phyloP scores from a whole-genome alignment of 2,113 vertebrate species.

The Otus sunia region DNA sequence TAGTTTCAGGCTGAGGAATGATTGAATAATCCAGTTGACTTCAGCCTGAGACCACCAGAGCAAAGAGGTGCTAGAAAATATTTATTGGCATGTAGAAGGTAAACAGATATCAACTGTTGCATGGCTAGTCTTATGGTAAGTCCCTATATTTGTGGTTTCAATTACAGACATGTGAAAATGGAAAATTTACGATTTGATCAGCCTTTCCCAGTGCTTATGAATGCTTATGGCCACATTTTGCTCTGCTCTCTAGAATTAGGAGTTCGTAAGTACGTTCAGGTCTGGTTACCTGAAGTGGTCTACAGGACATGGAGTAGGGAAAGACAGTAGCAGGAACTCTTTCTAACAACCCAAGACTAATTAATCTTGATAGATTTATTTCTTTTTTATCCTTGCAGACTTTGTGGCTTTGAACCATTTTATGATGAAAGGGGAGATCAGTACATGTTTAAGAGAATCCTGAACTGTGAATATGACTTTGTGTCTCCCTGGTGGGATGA shows the following conservation, averaged over 20 bases:
- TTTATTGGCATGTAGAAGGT: background rate
- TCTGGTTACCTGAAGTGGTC: background rate
- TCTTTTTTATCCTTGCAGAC: constrained; percentile 66
- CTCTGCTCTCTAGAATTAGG: background rate
- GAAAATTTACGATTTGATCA: background rate
- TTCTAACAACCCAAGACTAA: background rate
- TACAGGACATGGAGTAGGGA: background rate
- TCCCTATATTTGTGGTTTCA: background rate
- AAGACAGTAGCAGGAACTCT: background rate
- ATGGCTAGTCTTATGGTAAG: background rate
- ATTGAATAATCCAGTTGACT: background rate
- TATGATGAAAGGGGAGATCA: constrained; percentile 89
- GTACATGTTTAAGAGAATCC: constrained; percentile 89
- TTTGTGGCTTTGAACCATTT: constrained; percentile 91
- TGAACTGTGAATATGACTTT: constrained; percentile 91
- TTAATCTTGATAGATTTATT: background rate
- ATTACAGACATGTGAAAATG: background rate
- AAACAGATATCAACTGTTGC: background rate
- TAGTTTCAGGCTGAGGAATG: background rate
- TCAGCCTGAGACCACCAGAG: background rate
- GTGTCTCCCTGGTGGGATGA: constrained; percentile 94
- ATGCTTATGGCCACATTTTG: background rate
- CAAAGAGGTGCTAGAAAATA: background rate
- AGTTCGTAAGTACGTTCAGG: background rate
- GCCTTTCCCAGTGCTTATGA: background rate